These are phyloP conservation scores for Plagodis dolabraria DNA, from an alignment of 2,888 invertebrate species.

Conservation along the genomic window DNA sequence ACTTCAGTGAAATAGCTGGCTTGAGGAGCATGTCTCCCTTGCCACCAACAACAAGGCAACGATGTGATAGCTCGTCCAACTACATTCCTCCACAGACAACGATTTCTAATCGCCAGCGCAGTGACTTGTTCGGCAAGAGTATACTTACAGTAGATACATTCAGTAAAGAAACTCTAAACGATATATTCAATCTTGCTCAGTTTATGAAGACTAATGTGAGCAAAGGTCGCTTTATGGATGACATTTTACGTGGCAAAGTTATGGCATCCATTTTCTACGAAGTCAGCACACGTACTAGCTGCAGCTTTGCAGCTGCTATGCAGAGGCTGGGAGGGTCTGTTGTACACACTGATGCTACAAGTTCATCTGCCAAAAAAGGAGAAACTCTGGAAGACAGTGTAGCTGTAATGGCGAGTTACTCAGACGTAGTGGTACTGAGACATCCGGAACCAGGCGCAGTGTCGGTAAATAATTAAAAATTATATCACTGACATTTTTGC, in stretches of 20 bases:
- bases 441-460: slow-evolving; percentile 98
- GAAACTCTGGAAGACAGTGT: slow-evolving; percentile 97
- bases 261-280: slow-evolving; percentile 99
- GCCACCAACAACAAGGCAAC: slow-evolving; percentile 74
- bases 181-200: slow-evolving; percentile 97
- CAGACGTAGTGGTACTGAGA: slow-evolving; percentile 96
- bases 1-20: slow-evolving; percentile 83
- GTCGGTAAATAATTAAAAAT: slow-evolving; percentile 83
- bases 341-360: slow-evolving; percentile 94
- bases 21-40: slow-evolving; percentile 80
- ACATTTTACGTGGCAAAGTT: slow-evolving; percentile 95
- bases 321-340: slow-evolving; percentile 97
- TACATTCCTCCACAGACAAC: slow-evolving; percentile 68
- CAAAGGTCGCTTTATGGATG: slow-evolving; percentile 93
- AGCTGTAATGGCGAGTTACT: slow-evolving; percentile 94
- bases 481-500: too few relatives aligned
- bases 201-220: slow-evolving; percentile 91
- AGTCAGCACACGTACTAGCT: slow-evolving; percentile 97
- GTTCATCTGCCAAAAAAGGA: slow-evolving; percentile 98
- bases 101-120: slow-evolving; percentile 74
- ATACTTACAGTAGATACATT: slow-evolving; percentile 94
- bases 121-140: slow-evolving; percentile 88
- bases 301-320: slow-evolving; percentile 99
- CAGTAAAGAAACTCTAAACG: slow-evolving; percentile 94
- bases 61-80: slow-evolving; percentile 85